Percentiles rank a stretch among this genome's conserved stretches.
These are phyloP conservation scores for Clanis bilineata DNA, from an alignment of 2,888 invertebrate genomes.

Conservation along the genomic window DNA sequence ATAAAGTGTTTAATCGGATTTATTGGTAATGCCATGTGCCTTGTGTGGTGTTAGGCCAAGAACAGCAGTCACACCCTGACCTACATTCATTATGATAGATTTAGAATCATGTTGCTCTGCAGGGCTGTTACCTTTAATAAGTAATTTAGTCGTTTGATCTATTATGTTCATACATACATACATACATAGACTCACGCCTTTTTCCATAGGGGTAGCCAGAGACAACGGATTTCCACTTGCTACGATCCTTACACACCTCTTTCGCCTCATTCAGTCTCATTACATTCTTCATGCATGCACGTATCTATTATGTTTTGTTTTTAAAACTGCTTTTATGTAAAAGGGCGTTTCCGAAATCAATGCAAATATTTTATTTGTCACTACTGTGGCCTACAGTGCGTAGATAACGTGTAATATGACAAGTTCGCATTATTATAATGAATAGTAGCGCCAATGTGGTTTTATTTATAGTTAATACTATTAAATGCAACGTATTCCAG, in stretches of 20 bases:
- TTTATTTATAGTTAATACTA: constrained; percentile 1
- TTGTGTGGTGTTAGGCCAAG: constrained; percentile 1
- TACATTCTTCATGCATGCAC: no score
- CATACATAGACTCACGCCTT: no score
- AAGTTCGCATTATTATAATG: neutral
- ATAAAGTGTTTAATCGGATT: neutral
- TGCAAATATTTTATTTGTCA: neutral
- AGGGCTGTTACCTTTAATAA: no score
- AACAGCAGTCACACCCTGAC: neutral
- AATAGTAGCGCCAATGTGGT: neutral
- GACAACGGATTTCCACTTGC: no score
- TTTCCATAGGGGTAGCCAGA: no score
- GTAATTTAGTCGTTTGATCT: neutral
- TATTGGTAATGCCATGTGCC: neutral
- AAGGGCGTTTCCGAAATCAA: neutral
- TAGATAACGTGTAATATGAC: neutral
- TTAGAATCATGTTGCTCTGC: neutral
- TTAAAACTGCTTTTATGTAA: no score
- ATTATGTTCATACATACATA: neutral
- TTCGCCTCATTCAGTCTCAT: no score
- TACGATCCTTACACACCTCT: no score
- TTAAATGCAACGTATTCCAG: neutral
- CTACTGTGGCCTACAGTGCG: neutral
- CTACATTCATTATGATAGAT: neutral
- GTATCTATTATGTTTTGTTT: no score